Evolutionary conservation across 2,888 invertebrate genomes (phyloP), one percentile per base, ranked within the genome.

Genomic region (Drepana falcataria): DNA sequence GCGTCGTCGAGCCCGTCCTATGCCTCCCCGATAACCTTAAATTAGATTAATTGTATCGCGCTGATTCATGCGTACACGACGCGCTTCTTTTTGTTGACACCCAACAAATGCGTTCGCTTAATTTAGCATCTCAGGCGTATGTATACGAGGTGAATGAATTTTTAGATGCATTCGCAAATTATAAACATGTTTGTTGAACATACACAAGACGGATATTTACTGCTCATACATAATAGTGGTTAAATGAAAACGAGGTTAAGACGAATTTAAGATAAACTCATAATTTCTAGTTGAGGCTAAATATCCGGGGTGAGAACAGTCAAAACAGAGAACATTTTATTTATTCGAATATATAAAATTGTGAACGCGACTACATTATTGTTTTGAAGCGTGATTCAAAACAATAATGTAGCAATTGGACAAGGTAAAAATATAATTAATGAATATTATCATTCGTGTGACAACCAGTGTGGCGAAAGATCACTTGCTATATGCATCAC

Each of bases 31-130:
- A 87, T 87, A 87, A 85, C 85, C 88, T 81, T 86, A 88, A 89
- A 89, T 90, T 90, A 90, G 90, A 91, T 88, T 90, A 86, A 91
- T 90, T 86, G 87, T 87, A 89, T 82, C 85, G 79, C 75, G 85
- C 81, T 91, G 91, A 90, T 87, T 91, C 90, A 91, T 79, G 74
- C 82, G 73, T 69, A 73, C 77, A 77, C 78, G 73, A 75, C 76
- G 79, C 75, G 75, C 71, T 79, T 77, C 73, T 77, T 76, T 75
- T 77, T 85, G 83, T 83, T 86, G 87, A 87, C 88, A 86, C 76
- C 73, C 73, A 77, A 87, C 82, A 81, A 85, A 87, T 85, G 83
- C 73, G 75, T 72, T 73, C 72, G 78, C 83, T 85, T 75, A 72
- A 84, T 83, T 81, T 85, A 83, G 84, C 79, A 74, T 72, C 73